Evolutionary conservation across 2,888 invertebrate species (phyloP).

Genomic region (Ceraclea dissimilis): DNA sequence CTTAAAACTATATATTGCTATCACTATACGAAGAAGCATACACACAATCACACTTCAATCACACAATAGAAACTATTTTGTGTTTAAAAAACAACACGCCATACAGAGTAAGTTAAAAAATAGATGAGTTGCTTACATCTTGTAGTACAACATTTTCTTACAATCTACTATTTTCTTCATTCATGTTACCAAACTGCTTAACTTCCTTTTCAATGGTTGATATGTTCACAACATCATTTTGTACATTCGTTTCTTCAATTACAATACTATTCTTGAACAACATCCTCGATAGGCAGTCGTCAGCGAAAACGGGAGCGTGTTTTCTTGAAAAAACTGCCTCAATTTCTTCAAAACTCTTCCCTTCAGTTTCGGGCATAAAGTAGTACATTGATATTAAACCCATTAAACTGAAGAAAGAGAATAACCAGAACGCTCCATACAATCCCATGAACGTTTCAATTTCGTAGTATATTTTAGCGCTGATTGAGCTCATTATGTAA

Average conservation of each 20-base stretch:
- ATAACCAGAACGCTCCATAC: conserved; percentile 46
- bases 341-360: conserved; percentile 44
- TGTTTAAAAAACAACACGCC: too few relatives aligned
- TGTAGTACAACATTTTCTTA: too few relatives aligned
- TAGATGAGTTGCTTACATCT: too few relatives aligned
- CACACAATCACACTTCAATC: too few relatives aligned
- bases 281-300: conserved; percentile 37
- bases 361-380: conserved; percentile 51
- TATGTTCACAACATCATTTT: conserved; percentile 5
- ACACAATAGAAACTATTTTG: too few relatives aligned
- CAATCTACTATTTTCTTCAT: background rate
- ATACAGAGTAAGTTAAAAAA: too few relatives aligned
- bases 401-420: conserved; percentile 39
- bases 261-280: conserved; percentile 9
- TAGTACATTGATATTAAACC: conserved; percentile 47
- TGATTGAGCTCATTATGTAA: conserved; percentile 46
- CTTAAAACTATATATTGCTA: too few relatives aligned
- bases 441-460: conserved; percentile 39
- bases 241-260: background rate
- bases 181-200: background rate
- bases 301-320: conserved; percentile 30
- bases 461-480: conserved; percentile 47
- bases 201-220: conserved; percentile 14
- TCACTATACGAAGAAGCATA: too few relatives aligned
- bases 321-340: conserved; percentile 41